Conservation (phyloP, 2,113 vertebrate genomes). For the Pollimyrus isidori region DNA sequence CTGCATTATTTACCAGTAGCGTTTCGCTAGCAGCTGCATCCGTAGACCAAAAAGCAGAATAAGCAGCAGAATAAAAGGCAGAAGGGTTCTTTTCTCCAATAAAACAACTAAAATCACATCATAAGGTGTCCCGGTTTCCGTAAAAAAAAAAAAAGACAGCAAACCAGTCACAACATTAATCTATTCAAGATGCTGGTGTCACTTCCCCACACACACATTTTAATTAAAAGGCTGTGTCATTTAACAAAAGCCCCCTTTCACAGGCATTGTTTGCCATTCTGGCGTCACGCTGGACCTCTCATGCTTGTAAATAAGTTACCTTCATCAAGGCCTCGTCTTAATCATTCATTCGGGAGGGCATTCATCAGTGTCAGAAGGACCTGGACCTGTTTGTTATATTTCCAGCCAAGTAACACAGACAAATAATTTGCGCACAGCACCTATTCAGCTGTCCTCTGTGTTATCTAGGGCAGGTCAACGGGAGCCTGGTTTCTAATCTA, state of each 20-base stretch:
- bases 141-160: neutral
- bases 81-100: neutral
- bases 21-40: neutral
- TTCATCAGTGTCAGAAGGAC: neutral
- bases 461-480: neutral
- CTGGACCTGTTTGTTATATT: neutral
- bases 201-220: neutral
- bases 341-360: neutral
- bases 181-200: neutral
- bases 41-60: neutral
- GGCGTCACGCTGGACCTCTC: neutral
- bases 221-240: neutral
- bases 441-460: neutral
- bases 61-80: neutral
- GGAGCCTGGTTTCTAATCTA: neutral
- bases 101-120: neutral
- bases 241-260: neutral
- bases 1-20: neutral
- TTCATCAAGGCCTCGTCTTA: neutral
- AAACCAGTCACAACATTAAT: neutral
- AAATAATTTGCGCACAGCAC: neutral
- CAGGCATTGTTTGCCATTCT: neutral
- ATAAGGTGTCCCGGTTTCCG: neutral
- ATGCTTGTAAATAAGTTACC: slow-evolving; percentile 1
- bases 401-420: neutral